Base-by-base conservation (phyloP, 64 coral and sea anemone species). In the Acropora tenuis region DNA sequence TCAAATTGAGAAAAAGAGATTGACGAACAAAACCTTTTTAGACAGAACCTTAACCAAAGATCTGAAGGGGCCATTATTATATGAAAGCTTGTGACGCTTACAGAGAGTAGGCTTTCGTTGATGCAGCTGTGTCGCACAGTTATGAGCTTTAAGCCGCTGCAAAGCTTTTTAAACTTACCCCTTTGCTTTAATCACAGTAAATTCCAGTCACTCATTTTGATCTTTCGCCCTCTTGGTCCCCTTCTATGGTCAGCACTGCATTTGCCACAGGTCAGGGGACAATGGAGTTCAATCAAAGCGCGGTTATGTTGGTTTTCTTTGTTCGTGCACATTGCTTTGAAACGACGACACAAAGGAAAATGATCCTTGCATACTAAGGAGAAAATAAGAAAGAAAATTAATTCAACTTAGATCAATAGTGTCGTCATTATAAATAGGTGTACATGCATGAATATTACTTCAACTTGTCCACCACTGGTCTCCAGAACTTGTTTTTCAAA, bases 341-440 rank as follows among this genome's bases (percentile, higher is more conserved):
- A 82, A 15, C 79, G 57, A 1, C 3, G 30, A 20, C 79, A 82
- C 30, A 65, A 61, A 42, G 11, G 55, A 41, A 82, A 40, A 10
- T 82, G 79, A 82, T 82, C 57, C 45, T 82, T 82, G 53, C 79
- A 82, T 63, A 43, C 79, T 82, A 82, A 17, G 17, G 4, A 76
- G 40, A 73, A 73, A 41, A 10, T 45, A 44, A 10, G 45, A 13
- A 75, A 6, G 19, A 45, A 12, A 75, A 45, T 45, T 75, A 3
- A n/a, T 19, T 19, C 45, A 75, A 75, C 73, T 2, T 75, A 45
- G 42, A 45, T 30, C 30, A 30, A 30, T 30, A 30, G 30, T 30
- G 30, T 30, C 30, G 30, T 30, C 0, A 30, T 30, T 30, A 30
- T 30, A 30, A 30, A 30, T 30, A 30, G 30, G 30, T 30, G 30